These are phyloP conservation scores for Antidorcas marsupialis DNA, from an alignment of 2,113 vertebrate genomes.

Conservation along the genomic window DNA sequence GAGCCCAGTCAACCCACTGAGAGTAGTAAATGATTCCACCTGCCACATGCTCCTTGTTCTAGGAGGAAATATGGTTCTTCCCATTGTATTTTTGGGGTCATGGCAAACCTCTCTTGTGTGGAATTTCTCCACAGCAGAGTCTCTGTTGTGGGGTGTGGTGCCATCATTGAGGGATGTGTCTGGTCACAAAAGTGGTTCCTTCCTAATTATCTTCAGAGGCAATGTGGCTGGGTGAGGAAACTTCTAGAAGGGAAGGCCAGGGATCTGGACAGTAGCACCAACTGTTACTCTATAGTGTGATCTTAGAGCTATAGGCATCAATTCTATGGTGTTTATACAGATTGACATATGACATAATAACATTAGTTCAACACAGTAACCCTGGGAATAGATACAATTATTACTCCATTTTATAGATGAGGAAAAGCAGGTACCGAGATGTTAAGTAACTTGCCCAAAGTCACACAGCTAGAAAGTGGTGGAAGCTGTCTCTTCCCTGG, in stretches of 20 bases:
- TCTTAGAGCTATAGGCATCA: not conserved
- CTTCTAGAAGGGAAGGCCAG: not conserved
- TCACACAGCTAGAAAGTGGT: not conserved
- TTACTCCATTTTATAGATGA: not conserved
- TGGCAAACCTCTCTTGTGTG: not conserved
- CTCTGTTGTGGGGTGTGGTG: not conserved
- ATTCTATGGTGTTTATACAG: not conserved
- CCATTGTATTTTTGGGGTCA: not conserved
- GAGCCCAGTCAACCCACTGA: not conserved
- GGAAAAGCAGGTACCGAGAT: not conserved
- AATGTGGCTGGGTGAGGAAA: not conserved
- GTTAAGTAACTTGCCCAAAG: not conserved
- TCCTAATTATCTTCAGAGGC: not conserved
- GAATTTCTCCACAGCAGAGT: not conserved
- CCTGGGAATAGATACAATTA: not conserved
- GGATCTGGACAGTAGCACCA: not conserved
- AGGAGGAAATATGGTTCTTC: not conserved
- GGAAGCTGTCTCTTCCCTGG: not conserved
- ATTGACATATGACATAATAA: not conserved
- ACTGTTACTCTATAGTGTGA: not conserved
- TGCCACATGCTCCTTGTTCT: not conserved
- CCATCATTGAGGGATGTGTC: not conserved
- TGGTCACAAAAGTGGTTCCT: not conserved
- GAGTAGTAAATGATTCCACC: not conserved
- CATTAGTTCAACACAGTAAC: not conserved